Percentiles rank a stretch among this genome's conserved stretches.
Conservation (phyloP, 2,888 invertebrate genomes). For the Agrypnus murinus region DNA sequence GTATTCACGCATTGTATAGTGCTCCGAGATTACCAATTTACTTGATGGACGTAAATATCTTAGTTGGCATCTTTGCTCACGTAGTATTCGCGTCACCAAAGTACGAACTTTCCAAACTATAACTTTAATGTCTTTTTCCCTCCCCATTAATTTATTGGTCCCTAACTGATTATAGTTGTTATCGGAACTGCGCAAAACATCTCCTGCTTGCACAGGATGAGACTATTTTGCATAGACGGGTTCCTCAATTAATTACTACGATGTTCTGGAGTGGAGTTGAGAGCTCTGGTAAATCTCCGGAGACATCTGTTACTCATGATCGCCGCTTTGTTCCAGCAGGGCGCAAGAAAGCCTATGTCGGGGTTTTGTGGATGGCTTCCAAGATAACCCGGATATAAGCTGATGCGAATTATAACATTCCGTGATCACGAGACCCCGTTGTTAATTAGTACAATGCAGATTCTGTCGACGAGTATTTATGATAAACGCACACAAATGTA, state of each 20-base stretch:
- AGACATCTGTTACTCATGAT: slow-evolving; percentile 59
- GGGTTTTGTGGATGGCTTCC: slow-evolving; percentile 43
- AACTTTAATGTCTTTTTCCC: slow-evolving; percentile 39
- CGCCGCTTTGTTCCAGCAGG: slow-evolving; percentile 51
- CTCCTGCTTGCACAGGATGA: slow-evolving; percentile 40
- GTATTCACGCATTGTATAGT: slow-evolving; percentile 27
- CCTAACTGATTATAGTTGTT: slow-evolving; percentile 47
- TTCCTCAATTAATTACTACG: slow-evolving; percentile 56
- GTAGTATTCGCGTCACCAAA: slow-evolving; percentile 19
- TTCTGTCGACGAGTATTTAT: slow-evolving; percentile 18
- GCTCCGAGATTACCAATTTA: slow-evolving; percentile 33
- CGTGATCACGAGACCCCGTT: slow-evolving; percentile 30
- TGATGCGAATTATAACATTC: slow-evolving; percentile 36
- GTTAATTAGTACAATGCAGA: slow-evolving; percentile 36
- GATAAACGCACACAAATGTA: slow-evolving; percentile 8
- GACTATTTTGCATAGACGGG: slow-evolving; percentile 52
- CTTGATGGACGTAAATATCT: slow-evolving; percentile 25
- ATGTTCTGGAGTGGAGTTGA: slow-evolving; percentile 54
- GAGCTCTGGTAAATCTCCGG: slow-evolving; percentile 55
- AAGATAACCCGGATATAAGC: slow-evolving; percentile 39
- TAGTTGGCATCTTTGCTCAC: slow-evolving; percentile 17
- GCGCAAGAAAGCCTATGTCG: slow-evolving; percentile 42
- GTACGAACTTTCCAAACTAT: slow-evolving; percentile 32
- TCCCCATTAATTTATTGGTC: slow-evolving; percentile 46
- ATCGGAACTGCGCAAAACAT: slow-evolving; percentile 51